Evolutionary conservation across 2,797 vertebrate genomes (phyloP), one percentile per base, ranked within the genome.

Genomic region (Ctenosaura bakeri): DNA sequence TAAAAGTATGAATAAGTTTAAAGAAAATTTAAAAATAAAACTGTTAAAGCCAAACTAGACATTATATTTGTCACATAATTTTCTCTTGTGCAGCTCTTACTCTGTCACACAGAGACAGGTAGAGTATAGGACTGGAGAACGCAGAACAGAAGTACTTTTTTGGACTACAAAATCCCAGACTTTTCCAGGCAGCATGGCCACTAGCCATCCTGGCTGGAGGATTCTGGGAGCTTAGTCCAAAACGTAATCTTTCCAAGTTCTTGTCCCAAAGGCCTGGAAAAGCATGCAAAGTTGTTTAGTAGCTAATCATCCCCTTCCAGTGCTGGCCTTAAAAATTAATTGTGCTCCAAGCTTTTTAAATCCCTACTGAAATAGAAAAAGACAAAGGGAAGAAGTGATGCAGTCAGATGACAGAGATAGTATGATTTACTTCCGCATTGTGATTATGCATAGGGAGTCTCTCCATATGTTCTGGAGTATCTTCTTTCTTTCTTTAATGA

Each of bases 401-500:
- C 4, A 50, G 12, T 42, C 18, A 85, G 88, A 16, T 79, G 50
- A 52, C 79, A 7, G 54, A 77, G 1, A 32, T 42, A 50, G 0
- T 73, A 24, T 59, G 74, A 18, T 10, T 50, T 87, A 38, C 46
- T 85, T 52, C 46, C 85, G 16, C 26, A 64, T 87, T 89, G 71
- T 10, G 79, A 73, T 83, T 88, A 38, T 86, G 13, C 13, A 26
- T 24, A 16, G 62, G 66, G 38, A 46, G 46, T 29, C 20, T 59
- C 3, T 62, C 5, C 59, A 62, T 62, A 62, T 62, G 59, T 5
- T 87, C 85, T 82, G 24, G 32, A 32, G 14, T 77, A 78, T 62
- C 38, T 86, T 38, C n/a, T 90, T 87, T 84, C 24, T 90, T 88
- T 86, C 88, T 29, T 32, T 78, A 54, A 62, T 81, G 66, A 26